A percentile compares a stretch with the other conserved stretches of the same genome.
Evolutionary conservation across 2,113 vertebrate genomes (phyloP).

Genomic region (Phocoena sinus): DNA sequence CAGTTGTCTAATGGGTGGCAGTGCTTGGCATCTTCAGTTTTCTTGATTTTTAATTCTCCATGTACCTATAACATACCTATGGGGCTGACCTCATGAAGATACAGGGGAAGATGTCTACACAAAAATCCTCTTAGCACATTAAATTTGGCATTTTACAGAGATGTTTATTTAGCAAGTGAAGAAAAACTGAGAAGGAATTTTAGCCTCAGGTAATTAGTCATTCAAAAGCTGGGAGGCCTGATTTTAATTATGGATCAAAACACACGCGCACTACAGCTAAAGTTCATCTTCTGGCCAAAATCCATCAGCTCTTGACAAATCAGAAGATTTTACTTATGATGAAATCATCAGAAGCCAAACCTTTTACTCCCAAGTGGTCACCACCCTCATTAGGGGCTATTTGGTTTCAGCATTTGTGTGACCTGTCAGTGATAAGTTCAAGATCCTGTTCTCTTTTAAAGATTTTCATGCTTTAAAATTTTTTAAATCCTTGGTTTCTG

Average conservation of each 20-base stretch:
- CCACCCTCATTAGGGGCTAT: neutral
- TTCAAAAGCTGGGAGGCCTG: neutral
- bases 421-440: neutral
- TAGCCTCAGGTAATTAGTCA: neutral
- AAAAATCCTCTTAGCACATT: neutral
- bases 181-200: neutral
- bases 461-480: neutral
- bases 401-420: neutral
- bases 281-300: neutral
- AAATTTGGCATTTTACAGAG: neutral
- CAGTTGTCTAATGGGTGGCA: slow-evolving; percentile 31
- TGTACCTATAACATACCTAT: neutral
- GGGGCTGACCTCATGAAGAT: neutral
- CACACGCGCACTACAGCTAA: neutral
- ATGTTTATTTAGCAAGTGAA: neutral
- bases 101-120: neutral
- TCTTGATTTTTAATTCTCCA: neutral
- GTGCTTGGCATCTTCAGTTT: neutral
- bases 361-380: neutral
- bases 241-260: neutral
- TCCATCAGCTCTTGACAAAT: neutral
- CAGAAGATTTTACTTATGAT: neutral
- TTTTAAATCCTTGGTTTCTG: neutral
- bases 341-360: neutral
- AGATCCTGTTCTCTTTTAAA: neutral